phyloP scores from a whole-genome alignment of 2,113 vertebrate species.

The Telmatochromis brachygnathus region DNA sequence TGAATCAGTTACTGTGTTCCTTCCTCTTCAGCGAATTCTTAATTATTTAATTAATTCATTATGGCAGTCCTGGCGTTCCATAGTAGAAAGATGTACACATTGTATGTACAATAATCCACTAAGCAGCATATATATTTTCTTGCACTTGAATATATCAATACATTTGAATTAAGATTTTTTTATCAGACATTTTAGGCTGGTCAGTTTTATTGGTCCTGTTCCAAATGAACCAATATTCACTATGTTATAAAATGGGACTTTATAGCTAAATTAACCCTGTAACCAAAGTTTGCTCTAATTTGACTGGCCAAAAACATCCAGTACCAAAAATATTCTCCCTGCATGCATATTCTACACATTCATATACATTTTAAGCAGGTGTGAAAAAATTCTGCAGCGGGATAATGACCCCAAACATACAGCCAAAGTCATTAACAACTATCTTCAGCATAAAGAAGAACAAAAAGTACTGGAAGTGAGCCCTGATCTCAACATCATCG shows the following conservation, averaged over 20 bases:
- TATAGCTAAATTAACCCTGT: background rate
- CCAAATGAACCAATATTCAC: background rate
- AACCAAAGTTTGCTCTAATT: background rate
- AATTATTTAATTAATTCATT: background rate
- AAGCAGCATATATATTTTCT: background rate
- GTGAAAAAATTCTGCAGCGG: background rate
- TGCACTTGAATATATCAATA: background rate
- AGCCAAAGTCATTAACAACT: background rate
- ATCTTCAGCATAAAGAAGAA: background rate
- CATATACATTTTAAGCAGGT: background rate
- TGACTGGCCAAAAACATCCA: background rate
- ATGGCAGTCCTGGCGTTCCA: background rate
- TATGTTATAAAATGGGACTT: background rate
- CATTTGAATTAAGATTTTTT: background rate
- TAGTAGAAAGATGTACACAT: background rate
- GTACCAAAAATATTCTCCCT: background rate
- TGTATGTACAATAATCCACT: background rate
- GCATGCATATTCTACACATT: background rate
- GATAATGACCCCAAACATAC: background rate
- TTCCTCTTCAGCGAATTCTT: background rate
- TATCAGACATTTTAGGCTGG: background rate
- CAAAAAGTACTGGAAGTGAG: background rate
- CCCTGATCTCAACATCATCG: background rate
- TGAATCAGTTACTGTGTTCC: background rate
- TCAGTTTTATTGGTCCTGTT: background rate